These are phyloP conservation scores for Anticlea derivata DNA, from an alignment of 2,888 invertebrate species.

Conservation along the genomic window DNA sequence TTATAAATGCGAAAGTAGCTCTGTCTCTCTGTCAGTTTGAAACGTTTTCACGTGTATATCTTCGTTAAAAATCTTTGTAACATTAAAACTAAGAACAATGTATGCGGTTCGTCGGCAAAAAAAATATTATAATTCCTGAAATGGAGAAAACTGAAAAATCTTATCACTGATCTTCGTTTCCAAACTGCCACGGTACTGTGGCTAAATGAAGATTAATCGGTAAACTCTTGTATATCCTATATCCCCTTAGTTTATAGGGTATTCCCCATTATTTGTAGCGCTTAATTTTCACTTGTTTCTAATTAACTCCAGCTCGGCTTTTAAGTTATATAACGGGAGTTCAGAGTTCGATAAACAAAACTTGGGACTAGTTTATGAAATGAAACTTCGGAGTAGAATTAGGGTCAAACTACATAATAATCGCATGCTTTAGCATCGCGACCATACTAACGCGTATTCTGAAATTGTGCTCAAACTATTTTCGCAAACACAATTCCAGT, in stretches of 20 bases:
- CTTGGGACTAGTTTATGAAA: conserved; percentile 38
- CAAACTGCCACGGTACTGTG: neutral
- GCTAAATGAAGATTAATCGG: conserved; percentile 25
- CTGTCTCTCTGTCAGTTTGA: neutral
- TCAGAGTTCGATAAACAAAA: conserved; percentile 41
- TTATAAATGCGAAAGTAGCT: too few species aligned
- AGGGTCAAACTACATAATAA: conserved; percentile 16
- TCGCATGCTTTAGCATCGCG: conserved; percentile 2
- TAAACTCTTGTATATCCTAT: conserved; percentile 36
- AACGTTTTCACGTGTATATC: too few species aligned
- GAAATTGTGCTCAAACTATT: too few species aligned
- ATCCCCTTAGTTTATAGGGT: conserved; percentile 38
- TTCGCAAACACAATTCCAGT: too few species aligned
- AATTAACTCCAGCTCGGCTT: conserved; percentile 39
- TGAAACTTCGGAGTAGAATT: conserved; percentile 29
- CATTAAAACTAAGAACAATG: too few species aligned
- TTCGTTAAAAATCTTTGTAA: too few species aligned
- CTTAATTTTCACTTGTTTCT: conserved; percentile 42
- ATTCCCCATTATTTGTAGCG: conserved; percentile 40
- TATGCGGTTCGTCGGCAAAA: too few species aligned
- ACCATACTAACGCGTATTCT: too few species aligned
- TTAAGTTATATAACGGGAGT: conserved; percentile 40
- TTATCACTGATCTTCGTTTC: neutral
- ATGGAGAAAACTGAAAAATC: conserved; percentile 1
- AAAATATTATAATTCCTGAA: too few species aligned